Evolutionary conservation across 2,888 invertebrate species (phyloP), one percentile per base, ranked within the genome.

Genomic region (Rhagium mordax): DNA sequence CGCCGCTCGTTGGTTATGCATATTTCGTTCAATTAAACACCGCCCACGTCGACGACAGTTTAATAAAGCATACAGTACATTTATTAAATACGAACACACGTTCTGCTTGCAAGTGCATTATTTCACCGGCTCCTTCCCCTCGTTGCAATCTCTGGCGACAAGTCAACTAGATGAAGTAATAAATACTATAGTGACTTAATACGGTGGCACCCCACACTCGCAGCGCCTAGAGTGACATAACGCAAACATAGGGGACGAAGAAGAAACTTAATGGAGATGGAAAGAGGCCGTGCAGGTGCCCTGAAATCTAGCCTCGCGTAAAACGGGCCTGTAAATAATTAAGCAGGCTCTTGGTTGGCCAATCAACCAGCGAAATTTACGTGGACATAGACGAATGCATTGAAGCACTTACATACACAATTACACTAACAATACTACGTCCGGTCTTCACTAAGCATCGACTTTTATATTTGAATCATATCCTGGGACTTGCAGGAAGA

Each of bases 181-280:
- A 81, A 82, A 82, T 82, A 81, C 72, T 78, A 77, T 75, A 81
- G 79, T 77, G 70, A 79, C 79, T 76, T 80, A 80, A 81, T 80
- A 79, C 77, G 68, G 71, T 69, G 16, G 70, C 53, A 57, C 53
- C 57, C 57, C 49, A 66, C 64, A 57, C 70, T 57, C 41, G 51
- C 33, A 55, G 61, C 62, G 57, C 66, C 66, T 21, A 51, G 62
- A 70, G 70, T 74, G 70, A 74, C 70, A 67, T 62, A 73, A 67
- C 57, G 57, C 61, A 49, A 59, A 62, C 41, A 57, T 41, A 47
- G 59, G 74, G 70, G 55, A 49, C 62, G 18, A 10, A 49, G 49
- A n/a, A 33, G 59, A 59, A 33, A 33, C 18, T 61, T 60, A 47
- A 27, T 65, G 51, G 29, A 65, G 65, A 49, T 65, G 59, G 49